Evolutionary conservation across 2,113 vertebrate genomes (phyloP).

Genomic region (Naja naja): DNA sequence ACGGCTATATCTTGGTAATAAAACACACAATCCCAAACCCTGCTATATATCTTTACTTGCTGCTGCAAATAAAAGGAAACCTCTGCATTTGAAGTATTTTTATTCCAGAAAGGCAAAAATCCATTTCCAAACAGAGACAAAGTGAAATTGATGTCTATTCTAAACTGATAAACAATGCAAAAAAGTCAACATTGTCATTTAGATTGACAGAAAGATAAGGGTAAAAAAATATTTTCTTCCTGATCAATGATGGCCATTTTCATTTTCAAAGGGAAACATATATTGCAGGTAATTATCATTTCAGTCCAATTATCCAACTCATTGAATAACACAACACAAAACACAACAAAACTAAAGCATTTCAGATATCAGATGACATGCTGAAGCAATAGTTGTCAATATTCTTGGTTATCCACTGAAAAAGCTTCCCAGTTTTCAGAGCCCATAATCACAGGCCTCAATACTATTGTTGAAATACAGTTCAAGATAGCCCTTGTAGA

Average conservation of each 20-base stretch:
- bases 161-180: not conserved
- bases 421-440: conserved; percentile 56
- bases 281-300: conserved; percentile 4
- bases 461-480: conserved; percentile 72
- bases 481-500: conserved; percentile 62
- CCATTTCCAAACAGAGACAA: not conserved
- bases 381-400: not conserved
- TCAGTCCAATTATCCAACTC: conserved; percentile 30
- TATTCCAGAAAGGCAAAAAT: not conserved
- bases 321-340: conserved; percentile 27
- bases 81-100: not conserved
- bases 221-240: not conserved
- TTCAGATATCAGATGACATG: not conserved
- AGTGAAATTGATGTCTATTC: not conserved
- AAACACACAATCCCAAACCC: not conserved
- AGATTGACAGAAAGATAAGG: not conserved
- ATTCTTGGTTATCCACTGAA: not conserved
- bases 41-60: not conserved
- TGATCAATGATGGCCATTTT: conserved; percentile 15
- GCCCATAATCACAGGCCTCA: conserved; percentile 80
- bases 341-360: not conserved
- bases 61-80: not conserved
- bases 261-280: not conserved
- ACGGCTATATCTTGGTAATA: not conserved
- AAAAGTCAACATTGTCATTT: not conserved